Evolutionary conservation across 2,797 vertebrate genomes (phyloP), one percentile per base, ranked within the genome.

Genomic region (Valencia hispanica): DNA sequence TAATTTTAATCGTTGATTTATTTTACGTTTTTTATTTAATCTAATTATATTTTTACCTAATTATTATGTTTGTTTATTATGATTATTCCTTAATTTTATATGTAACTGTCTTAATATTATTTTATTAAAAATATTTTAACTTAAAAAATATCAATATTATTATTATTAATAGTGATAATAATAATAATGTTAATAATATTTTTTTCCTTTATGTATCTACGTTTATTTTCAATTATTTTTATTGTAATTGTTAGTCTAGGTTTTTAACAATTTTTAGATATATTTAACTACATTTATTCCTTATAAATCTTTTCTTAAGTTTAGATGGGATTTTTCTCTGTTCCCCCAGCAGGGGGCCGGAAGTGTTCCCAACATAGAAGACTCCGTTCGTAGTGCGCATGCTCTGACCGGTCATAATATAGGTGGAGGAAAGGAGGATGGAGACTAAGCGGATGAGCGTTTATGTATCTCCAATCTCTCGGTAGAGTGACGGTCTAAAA

Each of bases 271-370:
- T 9, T 18, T 59, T 59, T 15, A 59, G 14, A 3, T 34, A 34
- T 7, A 34, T 61, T 34, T 20, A 61, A 61, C 57, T 57, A 12
- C 14, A 57, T 27, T 14, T 57, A 57, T 57, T 57, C 53, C 12
- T 15, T 39, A 39, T 39, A 11, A 14, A n/a, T 27, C 53, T 55
- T 55, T 12, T 10, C 25, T 39, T 48, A 18, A 5, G 12, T 6
- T 76, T 27, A 4, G 51, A 12, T 10, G 59, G 27, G 59, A 5
- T 57, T 75, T 9, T 27, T 12, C 61, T 4, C 50, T 1, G 18
- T 18, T 77, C 18, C 5, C 80, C 69, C 15, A 84, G 73, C 74
- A 89, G 89, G 45, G 81, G 88, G 72, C 83, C 3, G 20, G 57
- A 2, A 11, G 43, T 43, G 50, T 79, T 81, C 69, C 72, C 34